A percentile compares a stretch with the other conserved stretches of the same genome.
Evolutionary conservation across 2,113 vertebrate genomes (phyloP).

Genomic region (Sylvietta virens): DNA sequence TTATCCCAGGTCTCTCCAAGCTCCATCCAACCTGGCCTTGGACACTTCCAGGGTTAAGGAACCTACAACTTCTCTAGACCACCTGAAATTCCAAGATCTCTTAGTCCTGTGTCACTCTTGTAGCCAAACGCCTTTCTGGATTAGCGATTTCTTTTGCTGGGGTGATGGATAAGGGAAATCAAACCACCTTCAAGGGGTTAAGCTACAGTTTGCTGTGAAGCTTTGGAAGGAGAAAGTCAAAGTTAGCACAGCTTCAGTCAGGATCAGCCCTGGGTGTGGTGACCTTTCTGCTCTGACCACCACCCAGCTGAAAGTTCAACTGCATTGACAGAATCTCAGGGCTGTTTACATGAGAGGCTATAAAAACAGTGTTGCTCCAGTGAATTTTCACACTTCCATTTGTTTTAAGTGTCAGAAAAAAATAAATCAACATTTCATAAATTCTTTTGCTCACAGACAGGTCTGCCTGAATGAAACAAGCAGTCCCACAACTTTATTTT

Average conservation of each 20-base stretch:
- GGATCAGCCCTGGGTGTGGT: neutral
- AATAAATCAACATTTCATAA: neutral
- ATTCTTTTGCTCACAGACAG: conserved; percentile 10
- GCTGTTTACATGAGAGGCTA: neutral
- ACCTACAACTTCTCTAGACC: neutral
- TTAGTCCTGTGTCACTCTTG: neutral
- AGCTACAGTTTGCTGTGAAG: neutral
- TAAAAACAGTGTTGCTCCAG: neutral
- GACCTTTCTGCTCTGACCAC: conserved; percentile 19
- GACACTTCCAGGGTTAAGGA: neutral
- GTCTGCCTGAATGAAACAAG: neutral
- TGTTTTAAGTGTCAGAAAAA: conserved; percentile 30
- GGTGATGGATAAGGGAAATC: neutral
- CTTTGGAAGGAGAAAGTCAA: conserved; percentile 18
- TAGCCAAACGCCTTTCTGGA: neutral
- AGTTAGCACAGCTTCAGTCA: neutral
- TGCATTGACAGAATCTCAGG: neutral
- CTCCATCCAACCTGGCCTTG: neutral
- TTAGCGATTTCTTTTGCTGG: neutral
- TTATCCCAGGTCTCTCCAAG: neutral
- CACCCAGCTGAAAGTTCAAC: neutral
- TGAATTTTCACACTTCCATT: conserved; percentile 33
- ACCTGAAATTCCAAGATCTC: neutral
- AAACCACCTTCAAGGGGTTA: neutral
- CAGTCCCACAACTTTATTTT: neutral